Evolutionary conservation across 2,888 invertebrate species (phyloP), one percentile per base, ranked within the genome.

Genomic region (Hoplodrina ambigua): DNA sequence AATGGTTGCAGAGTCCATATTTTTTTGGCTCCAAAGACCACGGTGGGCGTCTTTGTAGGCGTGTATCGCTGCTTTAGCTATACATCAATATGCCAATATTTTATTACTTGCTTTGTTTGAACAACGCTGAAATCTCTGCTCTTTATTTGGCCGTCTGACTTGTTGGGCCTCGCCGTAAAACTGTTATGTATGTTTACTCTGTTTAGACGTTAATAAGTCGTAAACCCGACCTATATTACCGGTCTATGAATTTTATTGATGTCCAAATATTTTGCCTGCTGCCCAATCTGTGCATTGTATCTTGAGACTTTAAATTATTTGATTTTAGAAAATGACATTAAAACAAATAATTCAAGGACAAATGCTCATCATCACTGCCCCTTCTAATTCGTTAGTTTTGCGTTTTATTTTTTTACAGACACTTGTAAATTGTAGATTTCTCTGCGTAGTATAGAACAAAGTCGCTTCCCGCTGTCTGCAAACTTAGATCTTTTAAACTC

Each of bases 11-110:
- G 59, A 75, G 72, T 60, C 73, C 72, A 78, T 82, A 62, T 69
- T 74, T 79, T 84, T 82, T 80, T 82, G 76, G 75, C 79, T 69
- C n/a, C 60, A 64, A 70, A 44, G 71, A 59, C 8, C 11, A 25
- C 46, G 46, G 84, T 85, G 82, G 84, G 88, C 70, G 84, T 75
- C 46, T 67, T 69, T 71, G 86, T 87, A 85, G 86, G 88, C 78
- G 86, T 79, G 65, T 69, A 25, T 25, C 77, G 55, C 62, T 77
- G 60, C 72, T 80, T 71, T 75, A 67, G 68, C 69, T 20, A 81
- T 79, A 75, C 60, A 75, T 75, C 78, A 76, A 71, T 73, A 61
- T 77, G 73, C 73, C 81, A 78, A 78, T 78, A 70, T 83, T 87
- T 86, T 86, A 86, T 87, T 77, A 77, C 74, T 68, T 65, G 75